These are phyloP conservation scores for Palythoa heliodiscus DNA, from an alignment of 92 coral and sea anemone genomes.

Conservation along the genomic window DNA sequence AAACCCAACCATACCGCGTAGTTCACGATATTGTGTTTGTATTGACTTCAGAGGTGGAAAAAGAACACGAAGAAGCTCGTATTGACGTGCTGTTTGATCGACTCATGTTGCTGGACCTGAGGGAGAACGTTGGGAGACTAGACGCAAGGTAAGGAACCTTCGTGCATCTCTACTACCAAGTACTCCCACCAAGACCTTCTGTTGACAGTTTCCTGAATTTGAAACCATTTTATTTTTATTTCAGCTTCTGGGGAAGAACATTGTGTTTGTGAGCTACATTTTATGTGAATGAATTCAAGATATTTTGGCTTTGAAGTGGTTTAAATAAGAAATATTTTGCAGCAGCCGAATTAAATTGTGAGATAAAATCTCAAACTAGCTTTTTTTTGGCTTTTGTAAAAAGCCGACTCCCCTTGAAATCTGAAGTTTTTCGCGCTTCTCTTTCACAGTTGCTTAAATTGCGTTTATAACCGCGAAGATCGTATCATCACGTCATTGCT, in stretches of 20 bases:
- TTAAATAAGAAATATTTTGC: background rate
- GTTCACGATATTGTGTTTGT: background rate
- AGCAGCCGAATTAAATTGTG: background rate
- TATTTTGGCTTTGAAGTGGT: background rate
- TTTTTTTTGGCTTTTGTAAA: too few relatives aligned
- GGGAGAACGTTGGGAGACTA: conserved; percentile 95
- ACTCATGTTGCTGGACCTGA: conserved; percentile 88
- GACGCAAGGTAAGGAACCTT: conserved; percentile 77
- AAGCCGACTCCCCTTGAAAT: too few relatives aligned
- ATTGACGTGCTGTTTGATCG: conserved; percentile 97
- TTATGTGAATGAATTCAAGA: background rate
- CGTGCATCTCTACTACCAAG: background rate
- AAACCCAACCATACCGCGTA: background rate
- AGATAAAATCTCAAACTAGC: background rate
- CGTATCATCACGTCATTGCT: too few relatives aligned
- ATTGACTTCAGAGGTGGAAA: conserved; percentile 83
- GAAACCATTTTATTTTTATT: too few relatives aligned
- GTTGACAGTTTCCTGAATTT: too few relatives aligned
- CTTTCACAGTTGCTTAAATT: too few relatives aligned
- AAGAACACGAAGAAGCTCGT: conserved; percentile 93
- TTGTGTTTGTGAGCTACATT: background rate
- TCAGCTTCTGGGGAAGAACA: background rate
- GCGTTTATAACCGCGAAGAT: too few relatives aligned
- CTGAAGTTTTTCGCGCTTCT: too few relatives aligned
- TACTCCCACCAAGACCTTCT: background rate